A percentile compares a stretch with the other conserved stretches of the same genome.
phyloP scores from a whole-genome alignment of 2,888 invertebrate species.

The Xestoiulus laeticollis region DNA sequence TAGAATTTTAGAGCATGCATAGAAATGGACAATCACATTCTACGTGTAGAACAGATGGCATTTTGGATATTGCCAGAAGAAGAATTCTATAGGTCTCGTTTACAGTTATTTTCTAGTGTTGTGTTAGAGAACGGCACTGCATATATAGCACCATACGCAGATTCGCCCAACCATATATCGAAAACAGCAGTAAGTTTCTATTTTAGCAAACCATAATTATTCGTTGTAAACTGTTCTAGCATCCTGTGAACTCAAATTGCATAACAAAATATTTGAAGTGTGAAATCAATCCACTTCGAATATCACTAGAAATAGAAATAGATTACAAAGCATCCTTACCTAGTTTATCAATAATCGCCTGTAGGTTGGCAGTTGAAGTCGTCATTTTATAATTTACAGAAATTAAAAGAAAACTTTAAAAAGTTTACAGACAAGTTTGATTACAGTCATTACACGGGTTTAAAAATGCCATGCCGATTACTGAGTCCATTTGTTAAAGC shows the following conservation, averaged over 20 bases:
- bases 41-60: no score
- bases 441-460: not conserved
- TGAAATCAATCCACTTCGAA: not conserved
- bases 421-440: not conserved
- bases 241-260: not conserved
- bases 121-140: no score
- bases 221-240: no score
- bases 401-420: not conserved
- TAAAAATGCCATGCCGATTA: not conserved
- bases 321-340: not conserved
- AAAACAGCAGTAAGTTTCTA: not conserved
- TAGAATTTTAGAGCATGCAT: no score
- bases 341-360: not conserved
- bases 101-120: no score
- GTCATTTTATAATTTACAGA: not conserved
- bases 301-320: no score
- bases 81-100: no score
- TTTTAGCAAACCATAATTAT: no score
- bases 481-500: not conserved
- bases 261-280: not conserved
- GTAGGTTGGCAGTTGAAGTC: not conserved
- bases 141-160: no score
- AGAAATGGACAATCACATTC: no score
- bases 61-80: no score
- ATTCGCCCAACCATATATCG: no score